phyloP scores from a whole-genome alignment of 2,113 vertebrate genomes.

The Glaucomys volans region DNA sequence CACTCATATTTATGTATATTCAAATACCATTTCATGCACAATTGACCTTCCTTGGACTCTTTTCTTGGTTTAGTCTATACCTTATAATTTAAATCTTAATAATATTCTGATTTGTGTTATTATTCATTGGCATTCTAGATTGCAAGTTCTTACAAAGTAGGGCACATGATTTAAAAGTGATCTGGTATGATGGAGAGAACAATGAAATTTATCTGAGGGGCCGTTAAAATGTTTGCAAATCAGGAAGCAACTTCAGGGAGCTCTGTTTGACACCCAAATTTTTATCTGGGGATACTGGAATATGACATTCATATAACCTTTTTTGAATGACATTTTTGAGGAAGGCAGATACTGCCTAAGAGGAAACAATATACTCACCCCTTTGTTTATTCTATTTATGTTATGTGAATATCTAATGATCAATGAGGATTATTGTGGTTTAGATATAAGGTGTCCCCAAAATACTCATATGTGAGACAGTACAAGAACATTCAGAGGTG shows the following conservation, averaged over 20 bases:
- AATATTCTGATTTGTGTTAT: constrained; percentile 1
- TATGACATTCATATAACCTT: neutral
- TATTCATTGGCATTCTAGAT: neutral
- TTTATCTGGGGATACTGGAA: neutral
- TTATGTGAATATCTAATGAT: neutral
- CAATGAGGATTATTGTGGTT: neutral
- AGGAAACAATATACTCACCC: neutral
- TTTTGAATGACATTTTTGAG: constrained; percentile 38
- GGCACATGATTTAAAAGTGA: constrained; percentile 33
- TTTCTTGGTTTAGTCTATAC: neutral
- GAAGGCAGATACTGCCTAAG: neutral
- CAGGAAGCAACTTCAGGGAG: neutral
- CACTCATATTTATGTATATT: neutral
- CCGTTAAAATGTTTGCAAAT: constrained; percentile 23
- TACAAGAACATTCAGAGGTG: too few species aligned
- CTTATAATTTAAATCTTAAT: constrained; percentile 41
- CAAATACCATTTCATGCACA: neutral
- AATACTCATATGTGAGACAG: too few species aligned
- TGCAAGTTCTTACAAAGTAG: constrained; percentile 1
- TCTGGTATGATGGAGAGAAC: neutral
- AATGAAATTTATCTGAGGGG: constrained; percentile 46
- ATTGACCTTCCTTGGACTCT: neutral
- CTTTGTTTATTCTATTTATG: neutral
- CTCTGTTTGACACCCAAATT: constrained; percentile 12
- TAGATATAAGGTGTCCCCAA: too few species aligned